Evolutionary conservation across 2,888 invertebrate genomes (phyloP).

Genomic region (Rosalia funebris): DNA sequence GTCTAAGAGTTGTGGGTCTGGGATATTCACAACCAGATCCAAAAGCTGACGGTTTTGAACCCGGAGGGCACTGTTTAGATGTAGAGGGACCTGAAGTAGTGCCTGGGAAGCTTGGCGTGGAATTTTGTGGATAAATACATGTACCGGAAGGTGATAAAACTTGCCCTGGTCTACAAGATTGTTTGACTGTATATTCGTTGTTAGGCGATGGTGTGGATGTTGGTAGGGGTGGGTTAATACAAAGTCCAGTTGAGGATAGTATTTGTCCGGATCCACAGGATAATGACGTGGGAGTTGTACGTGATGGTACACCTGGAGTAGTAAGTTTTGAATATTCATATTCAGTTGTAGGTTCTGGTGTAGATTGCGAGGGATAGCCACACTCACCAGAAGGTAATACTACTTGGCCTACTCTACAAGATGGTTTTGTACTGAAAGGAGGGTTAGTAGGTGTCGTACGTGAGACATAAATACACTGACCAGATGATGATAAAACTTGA

Average conservation of each 20-base stretch:
- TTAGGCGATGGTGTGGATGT: conserved; percentile 29
- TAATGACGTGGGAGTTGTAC: too few species aligned
- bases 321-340: conserved; percentile 40
- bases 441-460: conserved; percentile 7
- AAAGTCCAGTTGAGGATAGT: conserved; percentile 40
- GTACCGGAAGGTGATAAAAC: conserved; percentile 38
- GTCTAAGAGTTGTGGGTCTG: conserved; percentile 33
- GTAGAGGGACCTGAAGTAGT: conserved; percentile 13
- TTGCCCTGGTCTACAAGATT: conserved; percentile 40
- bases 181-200: too few species aligned
- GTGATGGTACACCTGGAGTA: conserved; percentile 5
- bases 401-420: conserved; percentile 22
- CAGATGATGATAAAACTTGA: conserved; percentile 30
- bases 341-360: conserved; percentile 3
- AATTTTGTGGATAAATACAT: conserved; percentile 36
- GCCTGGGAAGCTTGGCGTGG: too few species aligned
- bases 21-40: conserved; percentile 37
- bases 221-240: conserved; percentile 33
- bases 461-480: conserved; percentile 31
- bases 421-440: neutral
- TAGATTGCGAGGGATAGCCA: neutral
- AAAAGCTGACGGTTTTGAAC: conserved; percentile 23
- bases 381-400: conserved; percentile 12
- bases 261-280: conserved; percentile 39
- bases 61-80: conserved; percentile 22